Conservation (phyloP, 2,113 vertebrate genomes). For the Paedocypris sp. region DNA sequence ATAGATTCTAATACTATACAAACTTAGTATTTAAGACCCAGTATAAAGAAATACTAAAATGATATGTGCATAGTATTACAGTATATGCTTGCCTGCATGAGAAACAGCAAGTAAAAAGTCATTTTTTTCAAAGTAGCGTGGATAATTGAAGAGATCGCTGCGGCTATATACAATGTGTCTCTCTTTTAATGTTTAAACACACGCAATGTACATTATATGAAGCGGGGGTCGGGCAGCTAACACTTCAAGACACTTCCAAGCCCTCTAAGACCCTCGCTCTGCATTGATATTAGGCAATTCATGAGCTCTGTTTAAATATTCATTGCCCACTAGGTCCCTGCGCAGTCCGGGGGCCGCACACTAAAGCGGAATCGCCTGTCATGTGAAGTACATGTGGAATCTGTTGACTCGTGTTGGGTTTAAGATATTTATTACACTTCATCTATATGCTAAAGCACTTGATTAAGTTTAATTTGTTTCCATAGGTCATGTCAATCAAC, state of each 20-base stretch:
- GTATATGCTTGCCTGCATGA: too few relatives aligned
- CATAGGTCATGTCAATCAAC: background rate
- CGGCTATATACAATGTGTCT: too few relatives aligned
- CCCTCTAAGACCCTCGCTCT: background rate
- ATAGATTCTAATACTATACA: too few relatives aligned
- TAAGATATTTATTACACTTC: background rate
- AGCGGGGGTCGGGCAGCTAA: too few relatives aligned
- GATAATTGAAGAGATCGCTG: too few relatives aligned
- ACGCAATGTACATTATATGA: too few relatives aligned
- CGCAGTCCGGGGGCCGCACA: background rate
- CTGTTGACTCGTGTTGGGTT: background rate
- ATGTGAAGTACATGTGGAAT: background rate
- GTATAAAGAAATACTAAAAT: too few relatives aligned
- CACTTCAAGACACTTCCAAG: background rate
- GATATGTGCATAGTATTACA: too few relatives aligned
- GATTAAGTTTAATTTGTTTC: background rate
- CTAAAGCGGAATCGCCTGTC: background rate
- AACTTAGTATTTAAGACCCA: too few relatives aligned
- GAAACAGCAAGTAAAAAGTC: too few relatives aligned
- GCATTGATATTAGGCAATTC: background rate
- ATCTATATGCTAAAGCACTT: background rate
- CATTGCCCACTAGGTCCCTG: background rate
- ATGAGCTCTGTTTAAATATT: background rate
- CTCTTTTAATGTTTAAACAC: too few relatives aligned
- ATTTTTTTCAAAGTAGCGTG: too few relatives aligned